Evolutionary conservation across 1,140 invertebrate genomes (phyloP).

Genomic region (Capitella teleta): DNA sequence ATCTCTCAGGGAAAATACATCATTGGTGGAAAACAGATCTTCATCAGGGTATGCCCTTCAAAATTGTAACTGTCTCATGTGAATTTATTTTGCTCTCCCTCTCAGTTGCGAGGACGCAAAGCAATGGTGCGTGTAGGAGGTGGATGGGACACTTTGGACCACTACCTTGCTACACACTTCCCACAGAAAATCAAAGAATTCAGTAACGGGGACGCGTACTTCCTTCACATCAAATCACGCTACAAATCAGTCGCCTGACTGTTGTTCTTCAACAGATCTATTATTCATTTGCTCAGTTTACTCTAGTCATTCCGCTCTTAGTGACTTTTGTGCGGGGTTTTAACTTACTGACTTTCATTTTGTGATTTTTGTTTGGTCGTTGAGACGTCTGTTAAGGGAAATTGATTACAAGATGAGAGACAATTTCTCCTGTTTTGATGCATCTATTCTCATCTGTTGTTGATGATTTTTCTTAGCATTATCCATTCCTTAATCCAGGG

Average conservation of each 20-base stretch:
- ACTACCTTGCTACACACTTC: slow-evolving; percentile 91
- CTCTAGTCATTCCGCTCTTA: too few relatives aligned
- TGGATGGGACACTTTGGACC: slow-evolving; percentile 90
- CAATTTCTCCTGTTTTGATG: too few relatives aligned
- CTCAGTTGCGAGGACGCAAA: slow-evolving; percentile 49
- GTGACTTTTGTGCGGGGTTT: too few relatives aligned
- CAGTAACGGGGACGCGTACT: not conserved
- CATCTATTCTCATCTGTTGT: too few relatives aligned
- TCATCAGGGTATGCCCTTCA: slow-evolving; percentile 28
- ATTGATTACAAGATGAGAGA: too few relatives aligned
- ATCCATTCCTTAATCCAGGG: too few relatives aligned
- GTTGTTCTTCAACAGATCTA: too few relatives aligned
- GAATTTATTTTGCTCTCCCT: not conserved
- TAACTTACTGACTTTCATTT: too few relatives aligned
- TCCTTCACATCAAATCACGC: not conserved
- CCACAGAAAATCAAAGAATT: slow-evolving; percentile 55
- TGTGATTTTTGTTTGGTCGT: too few relatives aligned
- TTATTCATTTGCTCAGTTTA: too few relatives aligned
- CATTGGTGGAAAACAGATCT: slow-evolving; percentile 34
- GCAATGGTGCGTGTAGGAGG: slow-evolving; percentile 96
- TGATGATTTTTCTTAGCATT: too few relatives aligned
- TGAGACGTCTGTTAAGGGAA: too few relatives aligned
- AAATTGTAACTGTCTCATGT: not conserved
- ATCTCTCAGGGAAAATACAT: slow-evolving; percentile 31
- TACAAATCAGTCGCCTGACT: not conserved